Evolutionary conservation across 2,888 invertebrate species (phyloP), one percentile per base, ranked within the genome.

Genomic region (Drosophila planitibia): DNA sequence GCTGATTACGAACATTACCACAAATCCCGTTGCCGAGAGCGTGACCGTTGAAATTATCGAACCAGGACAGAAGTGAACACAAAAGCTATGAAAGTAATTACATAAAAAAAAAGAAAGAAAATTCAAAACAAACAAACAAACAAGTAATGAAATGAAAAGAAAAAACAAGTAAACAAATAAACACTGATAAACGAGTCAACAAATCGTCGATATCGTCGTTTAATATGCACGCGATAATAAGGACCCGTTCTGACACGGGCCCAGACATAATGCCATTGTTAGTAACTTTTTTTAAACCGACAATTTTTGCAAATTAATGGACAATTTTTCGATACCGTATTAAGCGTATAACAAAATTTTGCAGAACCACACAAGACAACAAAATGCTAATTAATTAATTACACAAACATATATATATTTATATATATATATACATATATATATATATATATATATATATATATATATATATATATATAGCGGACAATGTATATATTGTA

Each of bases 41-140:
- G 96, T 97, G 76, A 96, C 96, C 79, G 96, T 97, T 65, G 97
- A 97, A 94, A 96, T 97, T 86, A 95, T 96, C 89, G 95, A 96
- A 87, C 95, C 96, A 77, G 95, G 95, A 89, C 95, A 95, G 92
- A 90, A 88, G 64, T 85, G 60, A 76, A 47, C 12, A 62, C 47
- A 51, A 25, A 51, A 25, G 16, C 41, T 16, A 41, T 63, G 39
- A 32, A 53, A 63, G 32, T 32, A 61, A 52, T 35, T 16, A 47
- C 10, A 53, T 35, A 51, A 10, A 61, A 39, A 35, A 25, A 59
- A 10, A n/a, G 22, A 12, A 25, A 47, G 1, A 9, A 55, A 59
- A 37, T 44, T 12, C 22, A n/a, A 44, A 32, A 35, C 10, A 28
- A 30, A n/a, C 25, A 51, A 37, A 49, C 6, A 28, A 6, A 30